Percentiles rank a stretch among this genome's conserved stretches.
Conservation (phyloP, 2,113 vertebrate genomes). For the Aythya baeri region DNA sequence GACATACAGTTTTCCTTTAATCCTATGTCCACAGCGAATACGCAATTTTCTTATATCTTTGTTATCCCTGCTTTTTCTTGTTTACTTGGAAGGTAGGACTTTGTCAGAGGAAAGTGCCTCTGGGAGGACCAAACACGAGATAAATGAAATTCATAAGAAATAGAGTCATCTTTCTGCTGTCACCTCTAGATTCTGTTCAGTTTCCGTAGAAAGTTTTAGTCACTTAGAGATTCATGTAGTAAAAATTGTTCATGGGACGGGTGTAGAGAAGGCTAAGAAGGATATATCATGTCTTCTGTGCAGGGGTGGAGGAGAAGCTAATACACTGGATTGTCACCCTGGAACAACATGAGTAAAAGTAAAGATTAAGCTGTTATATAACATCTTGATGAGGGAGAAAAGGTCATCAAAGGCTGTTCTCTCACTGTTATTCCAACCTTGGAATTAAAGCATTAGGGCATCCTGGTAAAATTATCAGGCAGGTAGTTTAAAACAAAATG, state of each 20-base stretch:
- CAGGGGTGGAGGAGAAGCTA: not conserved
- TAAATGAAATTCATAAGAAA: not conserved
- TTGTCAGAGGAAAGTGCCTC: not conserved
- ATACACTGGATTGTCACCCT: not conserved
- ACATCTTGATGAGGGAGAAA: not conserved
- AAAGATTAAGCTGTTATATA: not conserved
- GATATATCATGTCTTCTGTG: not conserved
- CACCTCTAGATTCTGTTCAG: not conserved
- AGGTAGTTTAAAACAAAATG: not conserved
- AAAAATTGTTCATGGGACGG: not conserved
- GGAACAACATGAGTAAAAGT: not conserved
- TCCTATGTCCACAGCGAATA: not conserved
- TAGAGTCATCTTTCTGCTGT: not conserved
- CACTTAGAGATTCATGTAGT: not conserved
- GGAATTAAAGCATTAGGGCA: not conserved
- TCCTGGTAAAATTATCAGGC: not conserved
- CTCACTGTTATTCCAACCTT: not conserved
- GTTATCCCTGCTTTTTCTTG: not conserved
- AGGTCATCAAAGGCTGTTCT: not conserved
- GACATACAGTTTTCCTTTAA: not conserved
- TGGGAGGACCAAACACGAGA: not conserved
- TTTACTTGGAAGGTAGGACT: conserved; percentile 5
- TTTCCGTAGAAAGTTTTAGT: not conserved
- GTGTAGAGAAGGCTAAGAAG: not conserved
- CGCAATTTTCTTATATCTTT: not conserved